phyloP scores from a whole-genome alignment of 2,113 vertebrate species.

The Tachuris rubrigastra region DNA sequence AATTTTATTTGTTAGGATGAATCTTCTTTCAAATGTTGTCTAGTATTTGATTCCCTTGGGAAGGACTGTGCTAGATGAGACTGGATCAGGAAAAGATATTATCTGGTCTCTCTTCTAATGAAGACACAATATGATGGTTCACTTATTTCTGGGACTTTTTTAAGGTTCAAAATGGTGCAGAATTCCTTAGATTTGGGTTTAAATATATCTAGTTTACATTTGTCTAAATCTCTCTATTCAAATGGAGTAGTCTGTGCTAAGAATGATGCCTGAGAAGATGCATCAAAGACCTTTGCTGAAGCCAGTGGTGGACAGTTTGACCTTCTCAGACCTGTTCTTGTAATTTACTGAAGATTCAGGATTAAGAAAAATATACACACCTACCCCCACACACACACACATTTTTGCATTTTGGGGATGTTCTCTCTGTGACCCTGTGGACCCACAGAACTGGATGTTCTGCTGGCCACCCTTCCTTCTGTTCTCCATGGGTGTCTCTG shows the following conservation, averaged over 20 bases:
- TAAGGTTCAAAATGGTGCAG: not conserved
- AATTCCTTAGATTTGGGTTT: not conserved
- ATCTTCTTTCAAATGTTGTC: not conserved
- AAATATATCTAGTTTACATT: not conserved
- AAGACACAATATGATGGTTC: not conserved
- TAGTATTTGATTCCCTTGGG: not conserved
- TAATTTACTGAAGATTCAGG: not conserved
- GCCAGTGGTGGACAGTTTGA: not conserved
- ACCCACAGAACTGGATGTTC: not conserved
- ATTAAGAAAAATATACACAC: not conserved
- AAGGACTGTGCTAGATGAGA: not conserved
- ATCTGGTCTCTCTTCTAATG: not conserved
- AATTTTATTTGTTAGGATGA: not conserved
- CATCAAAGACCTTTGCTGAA: not conserved
- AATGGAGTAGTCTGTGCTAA: not conserved
- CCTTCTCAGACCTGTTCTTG: not conserved
- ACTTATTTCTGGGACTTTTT: not conserved
- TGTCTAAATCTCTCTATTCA: not conserved
- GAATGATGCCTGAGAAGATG: not conserved
- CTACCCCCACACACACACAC: fast-evolving
- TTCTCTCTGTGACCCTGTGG: not conserved
- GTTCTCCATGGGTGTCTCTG: not conserved
- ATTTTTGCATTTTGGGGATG: not conserved
- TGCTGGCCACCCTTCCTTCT: not conserved
- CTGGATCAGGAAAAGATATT: not conserved